phyloP scores from a whole-genome alignment of 1,140 invertebrate genomes.

The Anthonomus grandis region DNA sequence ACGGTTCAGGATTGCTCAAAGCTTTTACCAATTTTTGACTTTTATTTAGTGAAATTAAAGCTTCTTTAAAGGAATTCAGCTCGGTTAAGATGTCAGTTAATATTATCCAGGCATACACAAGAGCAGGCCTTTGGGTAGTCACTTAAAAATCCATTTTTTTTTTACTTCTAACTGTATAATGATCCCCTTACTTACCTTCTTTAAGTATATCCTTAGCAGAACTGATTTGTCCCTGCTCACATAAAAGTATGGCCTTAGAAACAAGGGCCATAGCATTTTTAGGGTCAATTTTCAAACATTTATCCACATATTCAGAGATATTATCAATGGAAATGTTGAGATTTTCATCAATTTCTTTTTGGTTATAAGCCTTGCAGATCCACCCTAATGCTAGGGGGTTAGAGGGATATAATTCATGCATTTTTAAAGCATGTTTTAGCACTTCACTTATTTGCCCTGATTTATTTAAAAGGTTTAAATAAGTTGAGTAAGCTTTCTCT shows the following conservation, averaged over 20 bases:
- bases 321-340: too few relatives aligned
- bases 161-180: background rate
- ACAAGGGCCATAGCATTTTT: constrained; percentile 58
- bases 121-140: constrained; percentile 37
- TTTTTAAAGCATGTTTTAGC: constrained; percentile 51
- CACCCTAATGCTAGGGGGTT: constrained; percentile 57
- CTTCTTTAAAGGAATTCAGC: constrained; percentile 58
- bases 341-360: constrained; percentile 45
- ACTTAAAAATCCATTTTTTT: constrained; percentile 6
- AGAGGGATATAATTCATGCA: constrained; percentile 52
- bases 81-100: constrained; percentile 53
- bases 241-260: constrained; percentile 59
- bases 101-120: constrained; percentile 50
- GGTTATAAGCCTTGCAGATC: constrained; percentile 59
- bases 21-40: constrained; percentile 40
- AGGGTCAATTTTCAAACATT: constrained; percentile 51
- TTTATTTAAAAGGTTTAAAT: constrained; percentile 57
- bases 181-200: background rate
- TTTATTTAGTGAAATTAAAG: constrained; percentile 46
- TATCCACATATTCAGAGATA: constrained; percentile 50
- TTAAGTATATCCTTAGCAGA: constrained; percentile 37
- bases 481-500: constrained; percentile 53
- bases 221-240: constrained; percentile 56
- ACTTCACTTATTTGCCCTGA: constrained; percentile 49
- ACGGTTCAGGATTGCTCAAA: background rate